These are phyloP conservation scores for Colius striatus DNA, from an alignment of 2,113 vertebrate species.

Conservation along the genomic window DNA sequence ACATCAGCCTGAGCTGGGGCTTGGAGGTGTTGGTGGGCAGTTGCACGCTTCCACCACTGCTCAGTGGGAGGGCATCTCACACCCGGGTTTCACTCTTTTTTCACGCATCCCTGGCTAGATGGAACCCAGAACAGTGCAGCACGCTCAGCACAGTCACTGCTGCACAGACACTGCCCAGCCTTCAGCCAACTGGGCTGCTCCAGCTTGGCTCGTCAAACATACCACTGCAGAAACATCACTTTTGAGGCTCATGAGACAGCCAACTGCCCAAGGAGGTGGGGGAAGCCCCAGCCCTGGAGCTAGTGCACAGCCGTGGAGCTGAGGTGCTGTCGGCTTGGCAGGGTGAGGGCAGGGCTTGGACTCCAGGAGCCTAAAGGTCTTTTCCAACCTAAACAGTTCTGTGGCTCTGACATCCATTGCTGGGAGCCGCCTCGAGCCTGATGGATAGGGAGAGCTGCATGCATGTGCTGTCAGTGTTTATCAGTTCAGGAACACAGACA, in stretches of 20 bases:
- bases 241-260: neutral
- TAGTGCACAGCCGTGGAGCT: no score
- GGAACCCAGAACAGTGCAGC: neutral
- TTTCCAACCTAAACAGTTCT: no score
- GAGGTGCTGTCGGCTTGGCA: no score
- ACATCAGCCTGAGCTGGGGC: fast-evolving
- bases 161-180: fast-evolving
- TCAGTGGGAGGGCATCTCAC: neutral
- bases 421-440: neutral
- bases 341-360: no score
- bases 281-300: no score
- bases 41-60: fast-evolving
- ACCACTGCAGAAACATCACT: neutral
- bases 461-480: no score
- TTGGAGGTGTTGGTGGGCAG: no score
- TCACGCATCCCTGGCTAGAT: fast-evolving
- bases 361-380: no score
- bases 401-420: neutral
- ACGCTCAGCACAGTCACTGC: neutral
- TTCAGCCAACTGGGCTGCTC: neutral
- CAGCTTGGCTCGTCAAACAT: neutral
- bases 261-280: no score
- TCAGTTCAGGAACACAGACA: no score
- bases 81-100: neutral
- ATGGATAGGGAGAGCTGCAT: fast-evolving